Evolutionary conservation across 2,113 vertebrate species (phyloP), one percentile per base, ranked within the genome.

Genomic region (Brachyhypopomus occidentalis): DNA sequence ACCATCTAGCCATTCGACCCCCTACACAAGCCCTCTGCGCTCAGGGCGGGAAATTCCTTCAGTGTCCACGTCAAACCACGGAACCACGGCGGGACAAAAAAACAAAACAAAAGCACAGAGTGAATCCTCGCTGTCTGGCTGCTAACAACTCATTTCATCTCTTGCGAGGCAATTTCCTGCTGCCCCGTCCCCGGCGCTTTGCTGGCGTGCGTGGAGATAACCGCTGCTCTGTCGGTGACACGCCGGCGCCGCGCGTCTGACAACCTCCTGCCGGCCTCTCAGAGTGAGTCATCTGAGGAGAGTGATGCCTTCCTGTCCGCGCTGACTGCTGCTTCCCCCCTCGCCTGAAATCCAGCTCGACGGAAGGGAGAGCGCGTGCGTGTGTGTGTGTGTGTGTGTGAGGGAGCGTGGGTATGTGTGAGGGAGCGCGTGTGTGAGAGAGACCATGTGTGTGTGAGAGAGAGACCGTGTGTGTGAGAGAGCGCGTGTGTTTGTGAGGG

Each of bases 301-400:
- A n/a, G 66, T 72, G 64, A 75, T 63, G 78, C 52, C 36, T 79
- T 73, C 9, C 41, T 77, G 76, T 77, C 80, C 71, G 62, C 1
- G 19, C 62, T 22, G 58, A 48, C 20, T 41, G 69, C 76, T 41
- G 64, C 36, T 83, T 84, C 79, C 77, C 36, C 36, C 71, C 75
- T 77, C 70, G 63, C 73, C 75, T 85, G 72, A 85, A 85, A 67
- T 72, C 27, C 38, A 52, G 79, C 70, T 78, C 69, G 27, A 67
- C 75, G 72, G 76, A 69, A 82, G 41, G 9, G 45, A 12, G 45
- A 12, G 45, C 12, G 45, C 14, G 45, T 52, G 30, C 3, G 30
- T 30, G 30, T 30, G 30, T 30, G 30, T 30, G 30, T 30, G 30
- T 30, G 30, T 30, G 30, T 30, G 30, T 30, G 30, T 2, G 30